Conservation (phyloP, 2,113 vertebrate species). For the Ammodytes dubius region DNA sequence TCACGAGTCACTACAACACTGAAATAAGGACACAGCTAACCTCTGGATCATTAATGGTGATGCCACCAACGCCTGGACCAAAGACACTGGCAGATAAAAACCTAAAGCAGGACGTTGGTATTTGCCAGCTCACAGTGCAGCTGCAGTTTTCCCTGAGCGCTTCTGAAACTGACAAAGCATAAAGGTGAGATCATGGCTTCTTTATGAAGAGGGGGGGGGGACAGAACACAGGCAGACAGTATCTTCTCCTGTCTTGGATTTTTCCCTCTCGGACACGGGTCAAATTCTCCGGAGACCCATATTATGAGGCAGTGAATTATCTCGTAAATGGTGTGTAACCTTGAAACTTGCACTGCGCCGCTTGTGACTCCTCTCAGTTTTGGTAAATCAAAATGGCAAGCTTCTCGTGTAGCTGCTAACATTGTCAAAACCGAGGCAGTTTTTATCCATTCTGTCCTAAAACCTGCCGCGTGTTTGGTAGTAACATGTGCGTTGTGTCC, state of each 20-base stretch:
- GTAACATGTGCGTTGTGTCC: conserved; percentile 51
- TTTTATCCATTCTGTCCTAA: conserved; percentile 8
- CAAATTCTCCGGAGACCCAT: not conserved
- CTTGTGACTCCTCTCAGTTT: conserved; percentile 4
- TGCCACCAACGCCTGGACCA: conserved; percentile 1
- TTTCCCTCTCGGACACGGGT: not conserved
- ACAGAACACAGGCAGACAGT: conserved; percentile 3
- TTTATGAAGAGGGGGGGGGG: conserved; percentile 15
- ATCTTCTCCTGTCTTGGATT: conserved; percentile 45
- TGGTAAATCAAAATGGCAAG: conserved; percentile 26
- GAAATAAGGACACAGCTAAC: conserved; percentile 8
- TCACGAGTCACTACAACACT: conserved; percentile 1
- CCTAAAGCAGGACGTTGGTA: conserved; percentile 25
- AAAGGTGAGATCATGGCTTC: conserved; percentile 78
- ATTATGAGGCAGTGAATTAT: not conserved
- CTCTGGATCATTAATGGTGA: conserved; percentile 33
- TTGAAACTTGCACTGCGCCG: conserved; percentile 11
- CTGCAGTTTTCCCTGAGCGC: conserved; percentile 86
- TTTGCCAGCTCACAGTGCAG: conserved; percentile 70
- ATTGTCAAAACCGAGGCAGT: conserved; percentile 46
- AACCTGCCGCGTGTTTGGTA: conserved; percentile 38
- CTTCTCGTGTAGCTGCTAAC: conserved; percentile 6
- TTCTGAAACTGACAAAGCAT: conserved; percentile 68
- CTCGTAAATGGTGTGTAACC: not conserved
- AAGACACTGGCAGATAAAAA: conserved; percentile 21